phyloP scores from a whole-genome alignment of 2,113 vertebrate species.

The Felis chaus region DNA sequence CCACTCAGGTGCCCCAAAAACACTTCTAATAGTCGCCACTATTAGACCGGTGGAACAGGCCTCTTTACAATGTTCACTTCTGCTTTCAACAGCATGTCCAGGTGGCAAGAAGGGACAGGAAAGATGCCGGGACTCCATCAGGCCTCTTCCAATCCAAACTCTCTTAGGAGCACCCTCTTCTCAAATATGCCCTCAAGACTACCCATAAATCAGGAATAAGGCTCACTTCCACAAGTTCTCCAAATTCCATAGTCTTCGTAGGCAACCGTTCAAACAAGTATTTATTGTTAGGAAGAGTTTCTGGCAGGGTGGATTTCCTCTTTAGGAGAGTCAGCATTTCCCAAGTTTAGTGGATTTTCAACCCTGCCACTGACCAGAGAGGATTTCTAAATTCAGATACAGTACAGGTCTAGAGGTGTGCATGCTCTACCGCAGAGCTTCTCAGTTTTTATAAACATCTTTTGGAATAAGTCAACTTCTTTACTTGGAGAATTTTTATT shows the following conservation, averaged over 20 bases:
- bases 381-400: not conserved
- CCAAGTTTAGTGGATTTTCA: slow-evolving; percentile 27
- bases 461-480: slow-evolving; percentile 12
- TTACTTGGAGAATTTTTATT: slow-evolving; percentile 29
- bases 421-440: not conserved
- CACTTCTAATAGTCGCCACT: not conserved
- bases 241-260: not conserved
- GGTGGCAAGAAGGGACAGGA: not conserved
- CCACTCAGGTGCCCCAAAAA: not conserved
- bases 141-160: not conserved
- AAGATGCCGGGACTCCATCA: not conserved
- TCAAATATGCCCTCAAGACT: not conserved
- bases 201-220: not conserved
- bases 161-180: not conserved
- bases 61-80: not conserved
- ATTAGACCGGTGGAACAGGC: not conserved
- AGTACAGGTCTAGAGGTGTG: not conserved
- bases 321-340: not conserved
- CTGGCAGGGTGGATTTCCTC: not conserved
- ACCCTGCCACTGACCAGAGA: slow-evolving; percentile 18
- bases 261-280: not conserved
- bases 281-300: not conserved
- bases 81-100: too few relatives aligned
- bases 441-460: slow-evolving; percentile 27
- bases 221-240: not conserved